Base-by-base conservation (phyloP, 2,113 vertebrate genomes). In the Oxyruncus cristatus region DNA sequence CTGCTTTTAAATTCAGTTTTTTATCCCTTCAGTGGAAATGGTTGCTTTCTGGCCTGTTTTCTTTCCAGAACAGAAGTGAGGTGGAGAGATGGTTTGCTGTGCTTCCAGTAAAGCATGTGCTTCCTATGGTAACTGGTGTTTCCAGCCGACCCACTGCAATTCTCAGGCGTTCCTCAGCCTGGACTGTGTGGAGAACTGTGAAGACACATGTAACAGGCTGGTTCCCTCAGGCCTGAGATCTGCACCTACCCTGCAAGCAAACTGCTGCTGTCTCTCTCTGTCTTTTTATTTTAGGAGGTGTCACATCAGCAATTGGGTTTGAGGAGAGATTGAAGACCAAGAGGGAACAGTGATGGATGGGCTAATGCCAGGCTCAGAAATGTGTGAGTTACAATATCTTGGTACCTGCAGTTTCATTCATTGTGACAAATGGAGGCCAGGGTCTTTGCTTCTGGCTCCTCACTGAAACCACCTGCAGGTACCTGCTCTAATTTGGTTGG, bases 231-330 rank as follows among this genome's bases (percentile, higher is more conserved):
- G 28, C 13, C 24, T 65, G 30, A 68, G 42, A n/a, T 47, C 53
- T 33, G 15, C 21, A 58, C 24, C 55, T n/a, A 24, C 52, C 37
- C 83, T 78, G 76, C 42, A 46, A 83, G 58, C 2, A 78, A 95
- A 50, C 58, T 53, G 39, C 50, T 55, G 5, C 22, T 3, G 0
- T 53, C 35, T 59, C 35, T 49, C 42, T 33, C 46, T 85, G 55
- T 61, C 52, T 74, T 73, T 76, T 79, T 62, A 32, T 89, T 92
- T 85, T 55, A 88, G 63, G 50, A 86, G 42, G 39, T 92, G 75
- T 93, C 58, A 79, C 44, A 87, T 87, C 84, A 91, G 44, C 56
- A 75, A 8, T 0, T 35, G 55, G n/a, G 9, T 58, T 83, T 85
- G 74, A 88, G 58, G 41, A 63, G 74, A 80, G 41, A 91, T n/a